Percentiles rank a stretch among this genome's conserved stretches.
Evolutionary conservation across 2,113 vertebrate genomes (phyloP).

Genomic region (Mellivora capensis): DNA sequence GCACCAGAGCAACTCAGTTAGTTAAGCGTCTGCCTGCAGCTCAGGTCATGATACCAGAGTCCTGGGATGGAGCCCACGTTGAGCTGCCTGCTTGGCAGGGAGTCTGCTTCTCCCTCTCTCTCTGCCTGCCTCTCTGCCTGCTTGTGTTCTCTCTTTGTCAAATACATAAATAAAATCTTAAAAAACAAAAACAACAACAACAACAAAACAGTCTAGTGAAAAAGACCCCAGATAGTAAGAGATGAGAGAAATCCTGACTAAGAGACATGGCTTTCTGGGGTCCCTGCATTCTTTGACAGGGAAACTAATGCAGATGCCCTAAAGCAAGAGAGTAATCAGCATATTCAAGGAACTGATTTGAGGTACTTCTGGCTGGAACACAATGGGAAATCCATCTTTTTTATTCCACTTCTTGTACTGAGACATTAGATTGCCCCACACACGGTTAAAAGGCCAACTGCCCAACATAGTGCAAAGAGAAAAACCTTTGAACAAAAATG

Average conservation of each 20-base stretch:
- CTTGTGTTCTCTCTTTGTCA: neutral
- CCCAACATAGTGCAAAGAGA: neutral
- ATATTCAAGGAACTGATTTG: neutral
- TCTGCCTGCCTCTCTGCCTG: no score
- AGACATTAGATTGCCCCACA: neutral
- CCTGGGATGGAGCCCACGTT: rapidly evolving
- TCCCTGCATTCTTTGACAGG: neutral
- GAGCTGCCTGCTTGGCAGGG: neutral
- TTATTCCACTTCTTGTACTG: neutral
- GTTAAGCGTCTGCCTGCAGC: neutral
- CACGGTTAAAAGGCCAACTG: neutral
- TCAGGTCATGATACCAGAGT: neutral
- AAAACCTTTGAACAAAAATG: neutral
- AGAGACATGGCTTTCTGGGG: neutral
- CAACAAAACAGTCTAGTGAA: neutral
- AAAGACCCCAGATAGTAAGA: neutral
- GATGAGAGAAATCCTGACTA: neutral
- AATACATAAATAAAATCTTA: neutral
- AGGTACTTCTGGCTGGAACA: neutral
- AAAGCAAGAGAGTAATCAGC: neutral
- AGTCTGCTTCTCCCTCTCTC: neutral
- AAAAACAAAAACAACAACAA: neutral
- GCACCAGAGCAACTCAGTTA: neutral
- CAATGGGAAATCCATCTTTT: neutral
- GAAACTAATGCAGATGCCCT: neutral